These are phyloP conservation scores for Electrona antarctica DNA, from an alignment of 2,113 vertebrate species.

Conservation along the genomic window DNA sequence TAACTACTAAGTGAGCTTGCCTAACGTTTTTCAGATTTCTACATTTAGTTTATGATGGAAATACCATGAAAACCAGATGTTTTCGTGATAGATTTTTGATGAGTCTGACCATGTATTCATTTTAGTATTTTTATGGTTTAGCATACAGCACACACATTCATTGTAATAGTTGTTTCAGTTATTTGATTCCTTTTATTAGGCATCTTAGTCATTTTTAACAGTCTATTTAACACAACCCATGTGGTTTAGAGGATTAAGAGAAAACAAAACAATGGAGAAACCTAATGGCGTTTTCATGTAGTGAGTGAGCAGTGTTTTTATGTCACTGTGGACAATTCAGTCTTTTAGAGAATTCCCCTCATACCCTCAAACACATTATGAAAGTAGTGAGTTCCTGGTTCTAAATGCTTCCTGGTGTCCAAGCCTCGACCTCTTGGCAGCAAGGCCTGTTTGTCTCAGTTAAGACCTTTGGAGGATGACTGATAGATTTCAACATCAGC, in stretches of 20 bases:
- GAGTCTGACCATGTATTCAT: neutral
- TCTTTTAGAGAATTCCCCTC: constrained; percentile 64
- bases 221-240: constrained; percentile 33
- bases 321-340: constrained; percentile 56
- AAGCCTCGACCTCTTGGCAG: constrained; percentile 60
- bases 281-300: constrained; percentile 42
- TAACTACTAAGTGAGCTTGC: too few species aligned
- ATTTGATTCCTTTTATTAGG: constrained; percentile 35
- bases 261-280: constrained; percentile 48
- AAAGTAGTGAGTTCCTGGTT: constrained; percentile 62
- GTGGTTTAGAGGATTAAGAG: constrained; percentile 42
- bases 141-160: constrained; percentile 8
- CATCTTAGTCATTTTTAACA: constrained; percentile 45
- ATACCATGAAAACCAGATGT: neutral
- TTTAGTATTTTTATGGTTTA: neutral
- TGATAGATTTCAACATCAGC: too few species aligned
- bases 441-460: constrained; percentile 48
- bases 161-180: constrained; percentile 22
- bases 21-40: too few species aligned
- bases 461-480: constrained; percentile 42
- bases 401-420: constrained; percentile 57
- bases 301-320: constrained; percentile 39
- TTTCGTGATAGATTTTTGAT: neutral
- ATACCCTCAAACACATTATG: constrained; percentile 37
- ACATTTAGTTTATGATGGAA: neutral